Percentiles rank a stretch among this genome's conserved stretches.
Conservation (phyloP, 2,888 invertebrate genomes). For the Lochmaea crataegi region DNA sequence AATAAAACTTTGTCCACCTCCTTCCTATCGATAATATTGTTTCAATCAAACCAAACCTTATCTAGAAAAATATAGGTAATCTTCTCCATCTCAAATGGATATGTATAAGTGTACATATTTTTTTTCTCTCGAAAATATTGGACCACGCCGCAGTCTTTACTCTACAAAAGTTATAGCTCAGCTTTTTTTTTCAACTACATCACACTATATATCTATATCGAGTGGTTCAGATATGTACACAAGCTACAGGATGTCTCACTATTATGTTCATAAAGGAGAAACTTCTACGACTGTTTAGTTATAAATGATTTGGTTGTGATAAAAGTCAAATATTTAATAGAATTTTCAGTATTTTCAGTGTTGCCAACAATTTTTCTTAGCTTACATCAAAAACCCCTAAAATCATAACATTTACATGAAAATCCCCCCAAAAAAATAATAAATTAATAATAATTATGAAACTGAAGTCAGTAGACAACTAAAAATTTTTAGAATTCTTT, state of each 20-base stretch:
- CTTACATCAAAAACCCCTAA: no score
- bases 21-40: constrained; percentile 5
- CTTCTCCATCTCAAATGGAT: constrained; percentile 60
- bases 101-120: constrained; percentile 59
- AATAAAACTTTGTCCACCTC: constrained; percentile 9
- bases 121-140: constrained; percentile 56
- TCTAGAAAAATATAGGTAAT: constrained; percentile 62
- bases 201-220: constrained; percentile 38
- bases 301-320: no score
- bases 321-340: no score
- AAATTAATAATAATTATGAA: no score
- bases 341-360: no score
- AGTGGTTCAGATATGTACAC: constrained; percentile 50
- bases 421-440: no score
- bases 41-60: constrained; percentile 49
- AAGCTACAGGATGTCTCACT: constrained; percentile 31
- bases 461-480: no score
- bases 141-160: constrained; percentile 65
- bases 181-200: constrained; percentile 38
- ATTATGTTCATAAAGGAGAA: not conserved
- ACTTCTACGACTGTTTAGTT: not conserved
- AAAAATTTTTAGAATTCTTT: no score
- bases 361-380: no score
- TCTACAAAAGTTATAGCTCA: constrained; percentile 51
- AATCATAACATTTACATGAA: no score